Base-by-base conservation (phyloP, 2,888 invertebrate species). In the Linnaemya tessellans region DNA sequence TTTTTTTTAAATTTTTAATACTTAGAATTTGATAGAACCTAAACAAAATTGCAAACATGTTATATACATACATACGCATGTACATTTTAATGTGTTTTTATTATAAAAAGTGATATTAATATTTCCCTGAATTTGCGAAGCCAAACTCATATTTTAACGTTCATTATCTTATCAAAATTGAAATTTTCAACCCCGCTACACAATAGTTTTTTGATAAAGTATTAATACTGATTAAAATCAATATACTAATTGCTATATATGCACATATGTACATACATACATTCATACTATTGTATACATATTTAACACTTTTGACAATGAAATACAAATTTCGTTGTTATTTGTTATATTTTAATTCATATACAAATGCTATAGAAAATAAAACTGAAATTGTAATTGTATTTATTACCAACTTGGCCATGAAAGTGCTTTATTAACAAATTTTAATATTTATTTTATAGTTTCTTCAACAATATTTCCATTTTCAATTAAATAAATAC, bases 271-370 rank as follows among this genome's bases (percentile, higher is more conserved):
- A 20, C 20, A 7, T 18, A 22, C 20, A 9, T 22, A 54, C 22
- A 46, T 15, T 20, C 10, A 51, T 43, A 9, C 8, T 62, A 18
- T 10, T 64, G 13, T 41, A 20, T 67, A 35, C 35, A 43, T 30
- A 15, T 20, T 56, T 20, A 60, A 46, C 22, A 64, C 38, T 38
- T 49, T 80, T 73, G 35, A 18, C 38, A 82, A 64, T 64, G 43
- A 58, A 46, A 41, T 71, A 67, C 13, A 78, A 77, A 65, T 58
- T 77, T 82, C 64, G 41, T 65, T 77, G 49, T 77, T 71, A 25
- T 71, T 82, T 82, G 75, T 71, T 82, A 82, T 9, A 38, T 75
- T 77, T 70, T 18, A 70, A 65, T 82, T 77, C 46, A 56, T 62
- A 70, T 35, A 58, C 7, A 41, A 65, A 25, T 68, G 49, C 22